Base-by-base conservation (phyloP, 2,113 vertebrate species). In the Gulo gulo region DNA sequence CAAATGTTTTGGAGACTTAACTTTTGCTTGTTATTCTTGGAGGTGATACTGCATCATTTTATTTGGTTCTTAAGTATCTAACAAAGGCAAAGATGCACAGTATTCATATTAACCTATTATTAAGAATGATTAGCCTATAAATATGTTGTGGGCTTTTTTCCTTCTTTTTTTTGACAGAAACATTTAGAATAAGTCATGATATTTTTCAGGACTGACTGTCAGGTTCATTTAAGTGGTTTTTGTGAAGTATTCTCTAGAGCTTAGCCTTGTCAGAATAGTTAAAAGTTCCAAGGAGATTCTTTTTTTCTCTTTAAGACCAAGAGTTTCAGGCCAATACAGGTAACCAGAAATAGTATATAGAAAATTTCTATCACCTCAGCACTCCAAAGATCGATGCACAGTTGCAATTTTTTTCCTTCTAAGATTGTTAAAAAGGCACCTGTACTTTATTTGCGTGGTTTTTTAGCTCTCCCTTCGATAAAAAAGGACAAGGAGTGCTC, bases 291-390 rank as follows among this genome's bases (percentile, higher is more conserved):
- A 71, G n/a, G 31, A 50, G 61, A 71, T 69, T 63, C 3, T 50
- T 82, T 93, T 90, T 90, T 73, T 45, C 29, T 85, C 36, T 91
- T 80, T 4, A 91, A 93, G 69, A 93, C 36, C 83, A 91, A 92
- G 21, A 69, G 9, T 93, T 52, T 97, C 36, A 85, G 45, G 61
- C 55, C 81, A 94, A 73, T 88, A 93, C 47, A 80, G 14, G 15
- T 96, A 6, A 87, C 18, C 74, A 76, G n/a, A 88, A 18, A 34
- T 81, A 50, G 15, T 92, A 79, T 63, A 67, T 50, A 69, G 71
- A 88, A 76, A 73, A 71, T 93, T 91, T 79, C n/a, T 96, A 23
- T 34, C 20, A 93, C 36, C 2, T 94, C 26, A 69, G 26, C 9
- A 16, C 50, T 96, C 76, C n/a, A 94, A 93, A 93, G 36, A 61